These are phyloP conservation scores for Stomatorhinus walkeri DNA, from an alignment of 2,797 vertebrate genomes.

Conservation along the genomic window DNA sequence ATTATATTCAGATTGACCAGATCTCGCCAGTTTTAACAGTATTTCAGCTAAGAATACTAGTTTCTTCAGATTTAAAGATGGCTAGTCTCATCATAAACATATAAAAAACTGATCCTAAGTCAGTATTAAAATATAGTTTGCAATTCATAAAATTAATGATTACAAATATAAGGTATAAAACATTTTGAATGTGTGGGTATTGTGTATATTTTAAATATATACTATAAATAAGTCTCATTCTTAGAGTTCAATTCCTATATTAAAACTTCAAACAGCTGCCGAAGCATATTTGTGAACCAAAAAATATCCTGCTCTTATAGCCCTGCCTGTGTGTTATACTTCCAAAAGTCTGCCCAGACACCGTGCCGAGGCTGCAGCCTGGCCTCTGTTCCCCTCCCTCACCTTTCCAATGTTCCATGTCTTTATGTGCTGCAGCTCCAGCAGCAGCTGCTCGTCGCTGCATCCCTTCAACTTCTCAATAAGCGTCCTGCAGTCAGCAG, in stretches of 20 bases:
- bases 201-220: not conserved
- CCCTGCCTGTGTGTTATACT: not conserved
- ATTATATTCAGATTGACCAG: not conserved
- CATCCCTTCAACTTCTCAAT: constrained; percentile 93
- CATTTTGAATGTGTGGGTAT: not conserved
- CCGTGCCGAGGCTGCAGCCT: not conserved
- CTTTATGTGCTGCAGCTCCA: constrained; percentile 94
- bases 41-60: not conserved
- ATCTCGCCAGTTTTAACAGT: not conserved
- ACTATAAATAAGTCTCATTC: not conserved
- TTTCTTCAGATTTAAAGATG: not conserved
- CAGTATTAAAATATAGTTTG: not conserved
- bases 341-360: not conserved
- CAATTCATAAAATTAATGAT: not conserved
- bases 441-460: constrained; percentile 86
- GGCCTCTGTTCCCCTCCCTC: constrained; percentile 23
- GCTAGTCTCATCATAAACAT: not conserved
- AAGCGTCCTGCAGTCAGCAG: constrained; percentile 92
- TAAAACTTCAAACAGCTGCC: not conserved
- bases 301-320: not conserved
- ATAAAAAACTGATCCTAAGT: not conserved
- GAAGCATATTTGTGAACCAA: not conserved
- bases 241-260: not conserved
- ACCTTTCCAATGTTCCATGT: constrained; percentile 99
- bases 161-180: not conserved